phyloP scores from a whole-genome alignment of 2,888 invertebrate genomes.

The Drosophila paranaensis region DNA sequence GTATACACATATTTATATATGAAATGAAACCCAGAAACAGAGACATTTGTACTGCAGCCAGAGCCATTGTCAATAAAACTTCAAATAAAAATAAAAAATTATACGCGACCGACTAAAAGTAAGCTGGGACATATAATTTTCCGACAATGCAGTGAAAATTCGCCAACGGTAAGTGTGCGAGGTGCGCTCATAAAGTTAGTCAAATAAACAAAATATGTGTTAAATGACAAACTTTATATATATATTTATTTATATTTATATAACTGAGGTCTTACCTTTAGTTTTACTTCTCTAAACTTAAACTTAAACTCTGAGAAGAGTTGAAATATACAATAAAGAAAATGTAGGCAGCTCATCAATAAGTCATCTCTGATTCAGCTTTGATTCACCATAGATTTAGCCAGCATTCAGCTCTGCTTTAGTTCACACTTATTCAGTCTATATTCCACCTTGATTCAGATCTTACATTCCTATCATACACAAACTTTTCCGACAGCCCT shows the following conservation, averaged over 20 bases:
- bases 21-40: constrained; percentile 39
- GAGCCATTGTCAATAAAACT: constrained; percentile 64
- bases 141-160: constrained; percentile 33
- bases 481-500: constrained; percentile 22
- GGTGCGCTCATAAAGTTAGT: constrained; percentile 17
- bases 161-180: constrained; percentile 42
- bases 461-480: too few relatives aligned
- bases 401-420: too few relatives aligned
- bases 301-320: neutral
- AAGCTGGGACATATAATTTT: constrained; percentile 68
- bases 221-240: too few relatives aligned
- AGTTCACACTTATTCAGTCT: too few relatives aligned
- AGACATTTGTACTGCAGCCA: constrained; percentile 53
- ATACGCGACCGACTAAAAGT: constrained; percentile 50
- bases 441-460: too few relatives aligned
- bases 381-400: neutral
- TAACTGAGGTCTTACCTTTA: too few relatives aligned
- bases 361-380: neutral
- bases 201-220: too few relatives aligned
- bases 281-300: too few relatives aligned
- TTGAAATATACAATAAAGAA: neutral
- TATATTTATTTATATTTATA: too few relatives aligned
- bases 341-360: neutral
- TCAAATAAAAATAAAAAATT: constrained; percentile 52
- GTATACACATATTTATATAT: neutral